phyloP scores from a whole-genome alignment of 2,888 invertebrate genomes.

The Agrochola litura region DNA sequence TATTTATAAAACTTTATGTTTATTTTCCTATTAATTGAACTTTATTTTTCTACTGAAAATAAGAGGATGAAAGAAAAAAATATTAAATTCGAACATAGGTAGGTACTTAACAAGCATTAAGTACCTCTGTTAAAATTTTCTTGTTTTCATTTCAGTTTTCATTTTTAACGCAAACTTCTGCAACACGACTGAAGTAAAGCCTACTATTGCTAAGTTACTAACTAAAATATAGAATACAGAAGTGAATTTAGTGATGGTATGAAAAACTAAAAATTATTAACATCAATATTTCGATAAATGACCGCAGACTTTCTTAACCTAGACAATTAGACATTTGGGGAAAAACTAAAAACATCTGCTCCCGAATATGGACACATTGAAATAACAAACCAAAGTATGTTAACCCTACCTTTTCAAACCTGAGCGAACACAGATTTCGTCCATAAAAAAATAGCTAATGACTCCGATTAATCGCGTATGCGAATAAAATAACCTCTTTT shows the following conservation, averaged over 20 bases:
- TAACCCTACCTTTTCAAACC: conserved; percentile 16
- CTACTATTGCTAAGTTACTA: background rate
- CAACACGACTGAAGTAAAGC: background rate
- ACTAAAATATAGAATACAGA: background rate
- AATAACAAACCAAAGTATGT: conserved; percentile 4
- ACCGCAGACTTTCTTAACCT: background rate
- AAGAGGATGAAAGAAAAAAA: background rate
- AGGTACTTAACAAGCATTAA: background rate
- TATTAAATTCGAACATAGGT: background rate
- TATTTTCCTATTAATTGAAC: too few relatives aligned
- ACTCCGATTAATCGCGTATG: conserved; percentile 61
- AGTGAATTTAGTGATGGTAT: background rate
- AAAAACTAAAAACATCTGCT: background rate
- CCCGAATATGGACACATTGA: background rate
- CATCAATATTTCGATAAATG: background rate
- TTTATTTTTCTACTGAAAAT: background rate
- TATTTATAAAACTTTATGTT: background rate
- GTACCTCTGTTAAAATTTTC: too few relatives aligned
- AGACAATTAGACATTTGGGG: background rate
- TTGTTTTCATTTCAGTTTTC: background rate
- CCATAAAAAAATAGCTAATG: conserved; percentile 57
- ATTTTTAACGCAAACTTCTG: background rate
- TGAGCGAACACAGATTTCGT: conserved; percentile 27
- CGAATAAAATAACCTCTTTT: conserved; percentile 64
- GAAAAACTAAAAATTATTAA: background rate